Evolutionary conservation across 2,888 invertebrate species (phyloP), one percentile per base, ranked within the genome.

Genomic region (Didymodactylos carnosus): DNA sequence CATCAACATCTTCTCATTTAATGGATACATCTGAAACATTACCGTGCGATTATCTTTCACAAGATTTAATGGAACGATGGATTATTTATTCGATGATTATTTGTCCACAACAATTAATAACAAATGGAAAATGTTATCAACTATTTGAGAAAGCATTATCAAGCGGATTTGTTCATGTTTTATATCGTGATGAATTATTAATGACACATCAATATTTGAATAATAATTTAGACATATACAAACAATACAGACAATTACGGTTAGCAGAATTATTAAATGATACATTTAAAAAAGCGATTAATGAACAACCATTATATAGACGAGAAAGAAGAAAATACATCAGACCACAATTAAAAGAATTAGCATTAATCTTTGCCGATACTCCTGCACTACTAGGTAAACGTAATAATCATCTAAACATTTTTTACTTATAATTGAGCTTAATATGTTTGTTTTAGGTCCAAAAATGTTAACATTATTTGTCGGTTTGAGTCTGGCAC

Each of bases 381-480:
- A 95, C 99, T 82, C 98, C 98, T 5, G 95, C 98, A 1, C 85
- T 99, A 29, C 84, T 99, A 62, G 98, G 98, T 0, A 98, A 98
- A 0, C 98, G 99, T n/a, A 82, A 85, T 85, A 79, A 72, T n/a
- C 27, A 13, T 6, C n/a, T 35, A 14, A 14, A 19, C 19, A 43
- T 43, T 13, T 43, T 3, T 27, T 27, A 1, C 0, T 0, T 16
- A 16, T 5, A 13, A 51, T 27, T 2, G n/a, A n/a, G n/a, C 2
- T 6, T 29, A 16, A 19, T 27, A 8, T 27, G 27, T 19, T 4
- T 69, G 39, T 46, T 70, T 70, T 29, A 39, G 70, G 73, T 69
- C 78, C 79, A 1, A 78, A 86, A 85, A 92, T 94, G 11, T 86
- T 99, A 75, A 88, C 94, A 80, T 91, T 98, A 77, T 92, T 98